Base-by-base conservation (phyloP, 2,888 invertebrate species). In the Eumacrocentrus americanus region DNA sequence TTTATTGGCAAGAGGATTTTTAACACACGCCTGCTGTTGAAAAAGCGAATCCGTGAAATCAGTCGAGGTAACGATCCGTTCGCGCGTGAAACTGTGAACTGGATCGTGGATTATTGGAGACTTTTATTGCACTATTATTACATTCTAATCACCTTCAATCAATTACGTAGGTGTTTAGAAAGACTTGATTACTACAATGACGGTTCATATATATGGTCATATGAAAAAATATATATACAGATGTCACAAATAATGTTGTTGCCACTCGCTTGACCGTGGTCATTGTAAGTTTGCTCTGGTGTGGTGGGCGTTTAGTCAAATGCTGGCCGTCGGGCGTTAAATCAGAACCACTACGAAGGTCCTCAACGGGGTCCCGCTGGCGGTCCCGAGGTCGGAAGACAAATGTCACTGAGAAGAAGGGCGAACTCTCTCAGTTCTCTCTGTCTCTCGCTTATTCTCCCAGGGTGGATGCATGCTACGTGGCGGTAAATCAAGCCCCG, bases 401-500 rank as follows among this genome's bases (percentile, higher is more conserved):
- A 72, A 73, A 74, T 74, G 71, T 72, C 71, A 67, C 67, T 63
- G 68, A 67, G 29, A 54, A 61, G 46, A 47, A 50, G 62, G 55
- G 51, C 14, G 16, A 29, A 48, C 64, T 61, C 60, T 61, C 46
- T n/a, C n/a, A n/a, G 14, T 12, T 54, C 44, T 54, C 16, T 54
- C 12, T 16, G 16, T 20, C 1, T 34, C 44, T 20, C 44, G 40
- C 42, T 20, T 40, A 40, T 23, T 7, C 51, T 35, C 48, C 29
- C 48, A 70, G 67, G 64, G 67, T 72, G 70, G 73, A 76, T 73
- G 74, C 78, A 72, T 70, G 77, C 73, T 72, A 68, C 67, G 53
- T 51, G 73, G 70, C 75, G 74, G 77, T 79, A 79, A 79, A 79
- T 79, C 79, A 79, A 78, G 74, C 64, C 64, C 52, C 69, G 76